Conservation (phyloP, 2,113 vertebrate genomes). For the Anser cygnoides region DNA sequence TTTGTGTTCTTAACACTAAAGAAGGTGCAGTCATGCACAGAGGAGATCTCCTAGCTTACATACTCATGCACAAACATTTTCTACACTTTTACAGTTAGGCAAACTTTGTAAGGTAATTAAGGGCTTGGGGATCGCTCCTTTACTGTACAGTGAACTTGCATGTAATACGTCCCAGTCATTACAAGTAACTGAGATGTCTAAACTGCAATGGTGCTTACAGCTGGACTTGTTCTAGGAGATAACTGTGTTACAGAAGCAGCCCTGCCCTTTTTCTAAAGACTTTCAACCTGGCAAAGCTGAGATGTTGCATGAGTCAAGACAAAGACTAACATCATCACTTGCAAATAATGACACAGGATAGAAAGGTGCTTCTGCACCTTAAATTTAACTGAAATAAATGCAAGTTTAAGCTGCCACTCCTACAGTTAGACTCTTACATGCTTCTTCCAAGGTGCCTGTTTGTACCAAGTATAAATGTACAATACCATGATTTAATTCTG, state of each 20-base stretch:
- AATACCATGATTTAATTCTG: neutral
- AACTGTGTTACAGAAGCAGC: neutral
- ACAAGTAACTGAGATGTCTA: neutral
- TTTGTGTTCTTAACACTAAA: neutral
- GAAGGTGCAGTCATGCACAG: neutral
- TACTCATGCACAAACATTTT: neutral
- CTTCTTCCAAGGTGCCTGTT: neutral
- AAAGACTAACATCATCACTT: neutral
- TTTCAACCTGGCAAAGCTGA: neutral
- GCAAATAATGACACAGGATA: neutral
- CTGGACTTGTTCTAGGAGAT: neutral
- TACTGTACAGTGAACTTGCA: neutral
- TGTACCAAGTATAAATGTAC: neutral
- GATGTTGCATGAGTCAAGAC: neutral
- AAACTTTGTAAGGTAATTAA: neutral
- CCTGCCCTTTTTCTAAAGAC: neutral
- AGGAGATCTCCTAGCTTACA: neutral
- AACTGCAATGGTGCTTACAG: neutral
- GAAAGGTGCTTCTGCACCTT: neutral
- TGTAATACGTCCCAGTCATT: neutral
- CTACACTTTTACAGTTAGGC: neutral
- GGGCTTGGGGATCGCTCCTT: neutral
- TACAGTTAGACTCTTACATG: neutral
- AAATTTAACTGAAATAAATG: neutral
- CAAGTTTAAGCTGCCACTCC: neutral